Evolutionary conservation across 2,888 invertebrate genomes (phyloP).

Genomic region (Melieria picta): DNA sequence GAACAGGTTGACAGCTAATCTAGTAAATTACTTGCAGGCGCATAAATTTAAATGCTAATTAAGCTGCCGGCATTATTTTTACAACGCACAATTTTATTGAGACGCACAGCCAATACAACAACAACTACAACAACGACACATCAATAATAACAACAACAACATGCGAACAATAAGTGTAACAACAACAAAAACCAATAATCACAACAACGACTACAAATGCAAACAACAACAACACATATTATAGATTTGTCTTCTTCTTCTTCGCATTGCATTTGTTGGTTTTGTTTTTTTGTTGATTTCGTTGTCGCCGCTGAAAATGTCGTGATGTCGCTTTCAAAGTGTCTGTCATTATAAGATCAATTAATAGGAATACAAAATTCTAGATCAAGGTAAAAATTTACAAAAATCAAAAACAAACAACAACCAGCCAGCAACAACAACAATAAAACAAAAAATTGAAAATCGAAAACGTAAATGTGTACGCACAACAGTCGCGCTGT

Average conservation of each 20-base stretch:
- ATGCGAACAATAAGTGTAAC: not conserved
- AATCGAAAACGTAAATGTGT: no score
- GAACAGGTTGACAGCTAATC: slow-evolving; percentile 12
- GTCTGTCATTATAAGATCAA: slow-evolving; percentile 63
- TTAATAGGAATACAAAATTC: slow-evolving; percentile 62
- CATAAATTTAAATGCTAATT: slow-evolving; percentile 60
- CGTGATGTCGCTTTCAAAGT: slow-evolving; percentile 62
- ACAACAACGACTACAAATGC: not conserved
- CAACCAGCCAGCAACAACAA: not conserved
- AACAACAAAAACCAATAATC: not conserved
- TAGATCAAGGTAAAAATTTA: slow-evolving; percentile 52
- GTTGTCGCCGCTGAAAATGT: slow-evolving; percentile 43
- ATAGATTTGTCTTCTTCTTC: not conserved
- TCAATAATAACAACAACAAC: not conserved
- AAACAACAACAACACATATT: slow-evolving; percentile 7
- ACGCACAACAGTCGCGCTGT: not conserved
- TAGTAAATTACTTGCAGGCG: slow-evolving; percentile 25
- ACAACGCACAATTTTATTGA: not conserved
- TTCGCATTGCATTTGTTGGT: not conserved
- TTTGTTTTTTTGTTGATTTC: not conserved
- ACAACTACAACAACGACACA: slow-evolving; percentile 1
- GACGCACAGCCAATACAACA: not conserved
- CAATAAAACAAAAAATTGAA: not conserved
- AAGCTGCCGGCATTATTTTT: slow-evolving; percentile 56
- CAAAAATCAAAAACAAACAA: slow-evolving; percentile 18